Conservation (phyloP, 2,888 invertebrate species). For the Hirtodrosophila cameraria region DNA sequence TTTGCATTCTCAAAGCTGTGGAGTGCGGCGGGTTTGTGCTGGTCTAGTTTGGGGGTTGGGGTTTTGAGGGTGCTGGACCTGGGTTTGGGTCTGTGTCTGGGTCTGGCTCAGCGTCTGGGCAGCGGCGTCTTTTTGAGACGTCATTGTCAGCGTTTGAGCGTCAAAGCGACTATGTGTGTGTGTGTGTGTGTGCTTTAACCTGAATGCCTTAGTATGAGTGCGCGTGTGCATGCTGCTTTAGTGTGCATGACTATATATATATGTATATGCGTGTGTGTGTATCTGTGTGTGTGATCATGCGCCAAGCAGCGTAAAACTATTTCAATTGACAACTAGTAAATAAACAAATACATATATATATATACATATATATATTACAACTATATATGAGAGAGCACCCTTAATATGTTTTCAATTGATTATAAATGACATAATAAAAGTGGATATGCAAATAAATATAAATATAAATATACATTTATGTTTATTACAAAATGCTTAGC, state of each 20-base stretch:
- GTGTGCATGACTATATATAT: conserved; percentile 19
- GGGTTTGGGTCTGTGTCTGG: conserved; percentile 3
- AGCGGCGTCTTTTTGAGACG: conserved; percentile 69
- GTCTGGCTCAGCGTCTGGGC: too few relatives aligned
- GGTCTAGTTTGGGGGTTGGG: neutral
- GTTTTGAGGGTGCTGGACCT: neutral
- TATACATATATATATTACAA: conserved; percentile 47
- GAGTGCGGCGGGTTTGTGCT: conserved; percentile 70
- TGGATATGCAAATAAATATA: too few relatives aligned
- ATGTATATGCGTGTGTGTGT: conserved; percentile 4
- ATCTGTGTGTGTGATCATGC: conserved; percentile 64
- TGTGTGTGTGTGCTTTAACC: conserved; percentile 20
- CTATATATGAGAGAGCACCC: neutral
- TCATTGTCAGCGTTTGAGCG: conserved; percentile 68
- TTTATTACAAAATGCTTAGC: too few relatives aligned
- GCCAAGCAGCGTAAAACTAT: conserved; percentile 50
- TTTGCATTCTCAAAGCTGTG: conserved; percentile 3
- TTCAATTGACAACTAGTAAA: conserved; percentile 65
- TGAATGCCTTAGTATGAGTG: conserved; percentile 50
- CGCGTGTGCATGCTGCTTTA: conserved; percentile 62
- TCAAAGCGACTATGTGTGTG: conserved; percentile 7
- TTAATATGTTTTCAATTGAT: conserved; percentile 11
- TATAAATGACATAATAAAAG: conserved; percentile 1
- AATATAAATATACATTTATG: too few relatives aligned
- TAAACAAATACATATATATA: conserved; percentile 55